A percentile compares a stretch with the other conserved stretches of the same genome.
Conservation (phyloP, 2,888 invertebrate genomes). For the Anoplius nigerrimus region DNA sequence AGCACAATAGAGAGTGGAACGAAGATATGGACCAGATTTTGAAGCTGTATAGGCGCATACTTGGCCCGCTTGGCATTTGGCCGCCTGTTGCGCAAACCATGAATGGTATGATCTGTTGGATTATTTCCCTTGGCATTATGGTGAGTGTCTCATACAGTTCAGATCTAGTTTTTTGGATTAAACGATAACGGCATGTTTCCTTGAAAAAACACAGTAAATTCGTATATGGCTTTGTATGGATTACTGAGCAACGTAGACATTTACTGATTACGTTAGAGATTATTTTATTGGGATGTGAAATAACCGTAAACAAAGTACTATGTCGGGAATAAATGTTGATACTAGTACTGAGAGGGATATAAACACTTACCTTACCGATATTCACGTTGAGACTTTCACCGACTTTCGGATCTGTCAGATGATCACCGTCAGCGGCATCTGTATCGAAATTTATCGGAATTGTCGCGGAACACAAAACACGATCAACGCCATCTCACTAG, state of each 20-base stretch:
- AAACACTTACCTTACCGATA: no score
- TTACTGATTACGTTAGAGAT: no score
- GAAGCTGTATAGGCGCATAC: conserved; percentile 19
- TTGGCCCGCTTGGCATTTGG: conserved; percentile 24
- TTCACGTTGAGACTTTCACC: no score
- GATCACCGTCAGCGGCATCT: conserved; percentile 1
- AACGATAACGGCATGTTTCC: conserved; percentile 46
- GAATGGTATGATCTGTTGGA: background rate
- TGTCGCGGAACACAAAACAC: conserved; percentile 11
- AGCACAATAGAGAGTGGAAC: no score
- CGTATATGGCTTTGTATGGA: conserved; percentile 51
- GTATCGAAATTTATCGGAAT: conserved; percentile 11
- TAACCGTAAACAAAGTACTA: no score
- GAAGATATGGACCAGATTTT: conserved; percentile 15
- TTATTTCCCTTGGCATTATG: background rate
- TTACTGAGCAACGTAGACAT: no score
- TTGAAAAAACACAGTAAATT: conserved; percentile 50
- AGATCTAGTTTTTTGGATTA: no score
- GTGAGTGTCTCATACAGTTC: no score
- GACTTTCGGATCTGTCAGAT: background rate
- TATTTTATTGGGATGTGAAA: no score
- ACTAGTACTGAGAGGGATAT: no score
- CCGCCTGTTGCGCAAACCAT: background rate
- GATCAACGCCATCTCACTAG: conserved; percentile 7
- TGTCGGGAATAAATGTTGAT: no score